Base-by-base conservation (phyloP, 2,797 vertebrate genomes). In the Euthynnus affinis region DNA sequence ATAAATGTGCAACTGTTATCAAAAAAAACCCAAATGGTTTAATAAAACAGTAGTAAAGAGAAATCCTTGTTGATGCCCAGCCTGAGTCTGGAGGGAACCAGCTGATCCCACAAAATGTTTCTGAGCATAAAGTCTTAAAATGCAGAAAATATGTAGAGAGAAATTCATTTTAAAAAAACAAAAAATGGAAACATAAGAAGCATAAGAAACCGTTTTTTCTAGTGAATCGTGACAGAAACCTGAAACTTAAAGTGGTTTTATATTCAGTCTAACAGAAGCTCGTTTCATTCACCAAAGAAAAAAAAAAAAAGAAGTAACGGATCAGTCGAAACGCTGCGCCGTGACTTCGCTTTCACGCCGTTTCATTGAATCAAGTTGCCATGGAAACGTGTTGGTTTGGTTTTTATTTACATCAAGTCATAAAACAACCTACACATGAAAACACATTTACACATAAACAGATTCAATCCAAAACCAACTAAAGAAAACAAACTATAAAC, bases 61-160 rank as follows among this genome's bases (percentile, higher is more conserved):
- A 6, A 23, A 3, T 18, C 52, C 9, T 25, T 9, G 5, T 20
- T 46, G 23, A 23, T n/a, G 23, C 17, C 23, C 65, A 42, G 67
- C 8, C 8, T 4, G 15, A 49, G 18, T 42, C 29, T 20, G 6
- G 10, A 5, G 17, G 17, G 25, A 62, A 62, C 13, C 9, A 42
- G 37, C 34, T 22, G 14, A 27, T 20, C 10, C 14, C 23, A 42
- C 9, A 22, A 60, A 17, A 53, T 40, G 22, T 58, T 49, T 29
- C 10, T 5, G n/a, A 77, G 66, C 59, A 71, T 67, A 27, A 63
- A 52, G 61, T 66, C 69, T 51, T 52, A 32, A 62, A 62, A 42
- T 52, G 48, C 18, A 22, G 67, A 57, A 27, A n/a, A 25, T 44
- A 37, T n/a, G n/a, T n/a, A 10, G 27, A 20, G 5, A 51, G 42